A percentile compares a stretch with the other conserved stretches of the same genome.
phyloP scores from a whole-genome alignment of 2,797 vertebrate genomes.

The Lithobates pipiens region DNA sequence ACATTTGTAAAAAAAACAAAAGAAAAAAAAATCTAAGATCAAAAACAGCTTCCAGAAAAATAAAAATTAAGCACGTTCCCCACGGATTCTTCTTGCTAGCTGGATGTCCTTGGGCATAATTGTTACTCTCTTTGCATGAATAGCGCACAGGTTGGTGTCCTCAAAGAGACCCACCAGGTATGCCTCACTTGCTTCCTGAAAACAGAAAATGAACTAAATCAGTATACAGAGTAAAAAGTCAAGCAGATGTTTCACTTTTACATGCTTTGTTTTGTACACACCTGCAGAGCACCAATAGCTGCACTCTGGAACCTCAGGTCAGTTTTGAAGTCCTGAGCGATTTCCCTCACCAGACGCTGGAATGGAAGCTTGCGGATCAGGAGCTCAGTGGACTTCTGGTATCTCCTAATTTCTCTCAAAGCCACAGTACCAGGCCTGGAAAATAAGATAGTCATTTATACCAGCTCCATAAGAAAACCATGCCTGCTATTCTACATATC shows the following conservation, averaged over 20 bases:
- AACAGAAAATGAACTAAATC: background rate
- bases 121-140: constrained; percentile 89
- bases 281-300: constrained; percentile 84
- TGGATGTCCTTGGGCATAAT: constrained; percentile 95
- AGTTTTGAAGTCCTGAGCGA: constrained; percentile 86
- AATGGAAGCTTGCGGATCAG: constrained; percentile 89
- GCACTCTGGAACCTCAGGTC: constrained; percentile 87
- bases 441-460: too few relatives aligned
- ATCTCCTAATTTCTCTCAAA: constrained; percentile 88
- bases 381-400: constrained; percentile 91
- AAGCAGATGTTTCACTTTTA: too few relatives aligned
- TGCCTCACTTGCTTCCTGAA: constrained; percentile 63
- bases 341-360: constrained; percentile 88
- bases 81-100: constrained; percentile 88
- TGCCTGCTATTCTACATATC: too few relatives aligned
- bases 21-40: constrained; percentile 44
- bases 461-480: too few relatives aligned
- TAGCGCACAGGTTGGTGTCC: constrained; percentile 90
- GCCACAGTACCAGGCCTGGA: constrained; percentile 86
- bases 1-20: constrained; percentile 64
- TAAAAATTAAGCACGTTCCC: constrained; percentile 82
- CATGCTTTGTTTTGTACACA: constrained; percentile 42
- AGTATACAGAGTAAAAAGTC: background rate
- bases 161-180: constrained; percentile 87
- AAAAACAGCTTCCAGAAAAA: constrained; percentile 35